Conservation (phyloP, 2,888 invertebrate genomes). For the Pterostichus madidus region DNA sequence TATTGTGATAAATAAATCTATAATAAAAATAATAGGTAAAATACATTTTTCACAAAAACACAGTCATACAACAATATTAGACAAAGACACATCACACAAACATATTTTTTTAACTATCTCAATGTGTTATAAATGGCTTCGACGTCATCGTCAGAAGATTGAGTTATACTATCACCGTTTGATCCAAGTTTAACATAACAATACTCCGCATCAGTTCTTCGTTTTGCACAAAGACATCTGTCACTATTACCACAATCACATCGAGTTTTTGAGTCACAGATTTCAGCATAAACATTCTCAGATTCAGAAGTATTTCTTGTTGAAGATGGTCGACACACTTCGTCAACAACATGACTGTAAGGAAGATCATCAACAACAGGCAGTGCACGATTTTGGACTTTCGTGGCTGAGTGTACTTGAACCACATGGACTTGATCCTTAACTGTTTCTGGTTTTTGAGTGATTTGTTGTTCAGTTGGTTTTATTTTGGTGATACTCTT, state of each 20-base stretch:
- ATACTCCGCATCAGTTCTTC: conserved; percentile 72
- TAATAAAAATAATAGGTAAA: conserved; percentile 63
- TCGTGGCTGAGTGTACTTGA: conserved; percentile 79
- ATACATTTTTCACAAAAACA: conserved; percentile 45
- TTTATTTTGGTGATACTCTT: conserved; percentile 69
- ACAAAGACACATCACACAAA: conserved; percentile 23
- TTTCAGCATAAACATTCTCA: conserved; percentile 87
- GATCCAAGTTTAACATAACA: conserved; percentile 75
- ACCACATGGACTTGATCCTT: conserved; percentile 70
- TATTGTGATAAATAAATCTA: conserved; percentile 61
- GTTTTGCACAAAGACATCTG: conserved; percentile 63
- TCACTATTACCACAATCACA: conserved; percentile 57
- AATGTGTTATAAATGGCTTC: conserved; percentile 76
- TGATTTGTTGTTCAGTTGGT: conserved; percentile 42
- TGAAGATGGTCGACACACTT: conserved; percentile 75
- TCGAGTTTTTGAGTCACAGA: conserved; percentile 76
- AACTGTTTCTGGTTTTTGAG: conserved; percentile 52
- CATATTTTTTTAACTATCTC: conserved; percentile 70
- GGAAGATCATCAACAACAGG: conserved; percentile 84
- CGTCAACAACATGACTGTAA: conserved; percentile 85
- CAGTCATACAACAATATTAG: conserved; percentile 46
- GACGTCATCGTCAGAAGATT: conserved; percentile 75
- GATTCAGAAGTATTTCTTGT: conserved; percentile 73
- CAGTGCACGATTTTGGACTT: conserved; percentile 79
- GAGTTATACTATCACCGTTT: conserved; percentile 76